Conservation (phyloP, 64 coral and sea anemone species). For the Acropora tenuis region DNA sequence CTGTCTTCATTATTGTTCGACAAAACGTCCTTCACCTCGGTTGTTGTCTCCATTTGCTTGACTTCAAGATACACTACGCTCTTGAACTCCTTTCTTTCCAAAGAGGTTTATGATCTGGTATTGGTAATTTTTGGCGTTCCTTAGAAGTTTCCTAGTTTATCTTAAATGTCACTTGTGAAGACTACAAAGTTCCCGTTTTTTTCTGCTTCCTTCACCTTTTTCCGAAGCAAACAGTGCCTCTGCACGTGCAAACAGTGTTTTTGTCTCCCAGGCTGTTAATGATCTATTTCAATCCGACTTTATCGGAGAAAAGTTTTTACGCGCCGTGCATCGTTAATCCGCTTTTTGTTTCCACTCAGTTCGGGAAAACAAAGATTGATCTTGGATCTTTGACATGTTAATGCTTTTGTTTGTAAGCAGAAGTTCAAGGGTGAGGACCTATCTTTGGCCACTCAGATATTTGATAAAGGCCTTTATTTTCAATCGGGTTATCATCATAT, state of each 20-base stretch:
- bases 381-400: constrained; percentile 33
- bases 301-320: constrained; percentile 5
- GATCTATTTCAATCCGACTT: background rate
- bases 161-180: background rate
- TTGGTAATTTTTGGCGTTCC: background rate
- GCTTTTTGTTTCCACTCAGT: constrained; percentile 15
- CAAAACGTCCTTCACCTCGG: no score
- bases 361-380: constrained; percentile 17
- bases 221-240: background rate
- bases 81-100: no score
- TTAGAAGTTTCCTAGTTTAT: constrained; percentile 17
- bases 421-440: background rate
- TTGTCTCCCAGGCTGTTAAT: constrained; percentile 15
- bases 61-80: no score
- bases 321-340: constrained; percentile 18
- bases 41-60: no score
- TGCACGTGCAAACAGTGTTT: background rate
- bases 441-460: background rate
- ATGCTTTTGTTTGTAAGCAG: constrained; percentile 30
- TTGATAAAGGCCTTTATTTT: background rate
- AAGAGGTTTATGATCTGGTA: no score
- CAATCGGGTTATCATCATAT: constrained; percentile 32
- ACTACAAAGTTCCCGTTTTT: constrained; percentile 26
- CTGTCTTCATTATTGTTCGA: no score
- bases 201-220: constrained; percentile 6